Base-by-base conservation (phyloP, 1,140 invertebrate species). In the Eumaeus atala region DNA sequence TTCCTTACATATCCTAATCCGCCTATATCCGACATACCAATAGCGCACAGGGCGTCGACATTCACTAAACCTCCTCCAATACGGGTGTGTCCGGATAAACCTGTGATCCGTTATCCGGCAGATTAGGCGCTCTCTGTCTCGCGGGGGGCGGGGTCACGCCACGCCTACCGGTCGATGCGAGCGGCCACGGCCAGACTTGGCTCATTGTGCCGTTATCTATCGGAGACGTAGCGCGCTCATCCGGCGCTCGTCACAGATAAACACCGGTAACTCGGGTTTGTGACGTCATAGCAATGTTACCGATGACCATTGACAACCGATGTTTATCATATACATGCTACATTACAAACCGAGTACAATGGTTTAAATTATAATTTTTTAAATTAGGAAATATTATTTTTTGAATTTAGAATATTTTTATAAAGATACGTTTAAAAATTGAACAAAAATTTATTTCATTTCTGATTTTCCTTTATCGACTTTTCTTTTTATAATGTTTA, bases 111-210 rank as follows among this genome's bases (percentile, higher is more conserved):
- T 77, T 82, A 85, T 83, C 79, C 77, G 68, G 68, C 56, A 79
- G 79, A 85, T 85, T 84, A 85, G 78, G 61, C 70, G 70, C 59
- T 74, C 72, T 78, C 72, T 71, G 69, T 71, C 74, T 71, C 58
- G 66, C 73, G 74, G 74, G 74, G 74, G 79, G 79, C 77, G 77
- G 77, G 78, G 70, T 71, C 67, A 42, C 18, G 68, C 73, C 79
- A 82, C 79, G 82, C 82, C 82, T 66, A 75, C 79, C 80, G 82
- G 78, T 85, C 82, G 80, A 85, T 85, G 74, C 74, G 69, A 34
- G 60, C 62, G 63, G 61, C 63, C 64, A 64, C 66, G 55, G 59
- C 54, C 66, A 59, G 63, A 68, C 62, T 64, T 60, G 57, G 65
- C 73, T 68, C 74, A 83, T 72, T 73, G 75, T 69, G 61, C 72